Evolutionary conservation across 2,888 invertebrate genomes (phyloP).

Genomic region (Eudemis profundana): DNA sequence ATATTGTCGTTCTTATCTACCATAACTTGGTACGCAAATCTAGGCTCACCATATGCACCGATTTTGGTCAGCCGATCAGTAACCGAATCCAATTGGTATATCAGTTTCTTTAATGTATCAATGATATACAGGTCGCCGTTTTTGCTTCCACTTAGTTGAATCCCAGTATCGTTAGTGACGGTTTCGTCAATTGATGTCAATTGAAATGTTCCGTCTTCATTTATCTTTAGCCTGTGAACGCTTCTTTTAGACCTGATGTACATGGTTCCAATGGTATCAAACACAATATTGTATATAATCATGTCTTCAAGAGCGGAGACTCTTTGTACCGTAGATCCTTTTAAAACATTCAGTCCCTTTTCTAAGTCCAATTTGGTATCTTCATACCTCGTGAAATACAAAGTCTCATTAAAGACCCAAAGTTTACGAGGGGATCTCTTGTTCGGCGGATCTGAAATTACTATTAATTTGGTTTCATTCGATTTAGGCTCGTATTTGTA

Average conservation of each 20-base stretch:
- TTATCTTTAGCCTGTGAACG: not conserved
- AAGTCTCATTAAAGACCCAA: not conserved
- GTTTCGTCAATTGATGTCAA: not conserved
- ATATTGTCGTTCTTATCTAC: slow-evolving; percentile 15
- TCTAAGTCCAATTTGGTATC: not conserved
- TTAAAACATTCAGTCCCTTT: not conserved
- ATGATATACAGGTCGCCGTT: not conserved
- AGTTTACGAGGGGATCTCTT: not conserved
- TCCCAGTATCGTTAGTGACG: not conserved
- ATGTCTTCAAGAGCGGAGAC: not conserved
- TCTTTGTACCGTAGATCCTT: not conserved
- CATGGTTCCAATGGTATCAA: not conserved
- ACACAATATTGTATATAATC: not conserved
- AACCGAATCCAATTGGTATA: slow-evolving; percentile 3
- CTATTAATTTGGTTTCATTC: not conserved
- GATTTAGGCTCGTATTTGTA: not conserved
- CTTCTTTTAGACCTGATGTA: not conserved
- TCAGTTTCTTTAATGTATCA: not conserved
- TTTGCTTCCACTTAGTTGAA: not conserved
- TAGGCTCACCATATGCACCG: not conserved
- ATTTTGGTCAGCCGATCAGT: not conserved
- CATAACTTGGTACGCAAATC: not conserved
- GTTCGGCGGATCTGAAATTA: not conserved
- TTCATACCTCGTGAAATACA: not conserved
- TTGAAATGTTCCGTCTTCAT: not conserved